Base-by-base conservation (phyloP, 2,113 vertebrate species). In the Corvus cornix region DNA sequence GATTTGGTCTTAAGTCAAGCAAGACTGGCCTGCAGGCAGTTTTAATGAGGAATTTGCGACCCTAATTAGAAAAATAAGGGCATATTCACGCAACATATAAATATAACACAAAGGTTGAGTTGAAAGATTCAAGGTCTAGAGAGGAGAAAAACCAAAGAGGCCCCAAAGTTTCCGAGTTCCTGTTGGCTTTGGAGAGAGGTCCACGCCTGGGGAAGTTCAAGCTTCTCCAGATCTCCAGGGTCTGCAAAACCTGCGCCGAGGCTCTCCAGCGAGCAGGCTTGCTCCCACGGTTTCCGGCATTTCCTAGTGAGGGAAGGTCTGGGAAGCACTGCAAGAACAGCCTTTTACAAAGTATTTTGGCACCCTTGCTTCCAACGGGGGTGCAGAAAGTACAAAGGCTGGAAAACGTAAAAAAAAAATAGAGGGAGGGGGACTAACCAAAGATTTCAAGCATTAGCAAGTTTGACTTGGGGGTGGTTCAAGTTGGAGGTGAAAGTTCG, bases 181-280 rank as follows among this genome's bases (percentile, higher is more conserved):
- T 95, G 79, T 91, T 96, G 93, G 79, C 92, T 95, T 96, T 95
- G 73, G 76, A 95, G 66, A 89, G 35, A 51, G 46, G 78, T 89
- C 87, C 72, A 37, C 1, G 63, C 18, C 44, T 93, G 49, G 52
- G 58, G 82, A 95, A 78, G 90, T 87, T 93, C 84, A 75, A 89
- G 85, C 85, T 92, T 86, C 79, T 96, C 46, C 66, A 86, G 48
- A 73, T 94, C 84, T 95, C 87, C 78, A 64, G 91, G 78, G 82
- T 84, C 37, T 93, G 72, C 51, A 92, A 83, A 96, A 87, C 72
- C 77, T 82, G 82, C 0, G 2, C 35, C 0, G 59, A 62, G 52
- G 58, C 44, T 96, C 79, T 90, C 58, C 62, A 37, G 81, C 0
- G 0, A 87, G 58, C 73, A 84, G 75, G 4, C 70, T 77, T 63